These are phyloP conservation scores for Chloroceryle aenea DNA, from an alignment of 2,113 vertebrate species.

Conservation along the genomic window DNA sequence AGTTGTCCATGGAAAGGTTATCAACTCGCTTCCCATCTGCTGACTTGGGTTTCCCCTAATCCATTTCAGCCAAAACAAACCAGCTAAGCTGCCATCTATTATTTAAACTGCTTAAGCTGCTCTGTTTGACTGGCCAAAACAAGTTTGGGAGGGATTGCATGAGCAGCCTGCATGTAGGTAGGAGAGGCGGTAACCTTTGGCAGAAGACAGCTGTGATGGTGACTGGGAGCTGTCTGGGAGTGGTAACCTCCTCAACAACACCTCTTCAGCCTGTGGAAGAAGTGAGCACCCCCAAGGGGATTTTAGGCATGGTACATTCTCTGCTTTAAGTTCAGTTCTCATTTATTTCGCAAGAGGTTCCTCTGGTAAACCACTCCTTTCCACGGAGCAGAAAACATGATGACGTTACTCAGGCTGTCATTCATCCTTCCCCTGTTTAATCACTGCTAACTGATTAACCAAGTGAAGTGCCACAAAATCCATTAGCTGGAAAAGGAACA, in stretches of 20 bases:
- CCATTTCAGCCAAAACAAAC: not conserved
- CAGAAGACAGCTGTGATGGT: not conserved
- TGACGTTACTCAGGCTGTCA: constrained; percentile 9
- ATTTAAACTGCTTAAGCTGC: constrained; percentile 13
- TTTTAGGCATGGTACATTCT: not conserved
- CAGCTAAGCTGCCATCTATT: not conserved
- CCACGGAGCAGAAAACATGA: not conserved
- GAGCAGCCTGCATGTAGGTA: not conserved
- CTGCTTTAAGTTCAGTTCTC: not conserved
- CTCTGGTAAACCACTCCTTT: constrained; percentile 14
- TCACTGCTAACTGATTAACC: constrained; percentile 63
- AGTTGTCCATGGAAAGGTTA: not conserved
- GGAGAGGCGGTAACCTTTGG: not conserved
- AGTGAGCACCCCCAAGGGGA: not conserved
- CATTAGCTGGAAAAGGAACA: not conserved
- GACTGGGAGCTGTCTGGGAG: not conserved
- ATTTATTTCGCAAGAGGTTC: constrained; percentile 24
- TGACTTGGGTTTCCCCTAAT: constrained; percentile 6
- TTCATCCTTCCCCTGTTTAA: constrained; percentile 48
- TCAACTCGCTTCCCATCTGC: not conserved
- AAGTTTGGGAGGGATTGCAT: not conserved
- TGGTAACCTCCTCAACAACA: not conserved
- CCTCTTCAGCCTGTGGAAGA: not conserved
- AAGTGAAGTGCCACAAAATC: constrained; percentile 11
- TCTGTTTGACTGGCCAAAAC: not conserved